phyloP scores from a whole-genome alignment of 23 tunicate genomes.

The Oikopleura dioica region DNA sequence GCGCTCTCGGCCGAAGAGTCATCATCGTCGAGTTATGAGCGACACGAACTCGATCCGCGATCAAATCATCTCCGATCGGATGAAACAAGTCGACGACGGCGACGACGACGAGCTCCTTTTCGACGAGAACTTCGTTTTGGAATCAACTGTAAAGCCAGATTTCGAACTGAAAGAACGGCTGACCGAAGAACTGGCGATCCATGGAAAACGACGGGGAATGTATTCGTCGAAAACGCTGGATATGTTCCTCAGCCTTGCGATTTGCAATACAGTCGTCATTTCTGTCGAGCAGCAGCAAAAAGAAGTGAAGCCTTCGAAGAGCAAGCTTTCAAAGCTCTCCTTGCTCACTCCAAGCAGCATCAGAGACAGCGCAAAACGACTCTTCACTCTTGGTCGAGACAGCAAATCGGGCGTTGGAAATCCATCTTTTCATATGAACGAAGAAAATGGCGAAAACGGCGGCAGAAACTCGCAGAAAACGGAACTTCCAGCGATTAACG shows the following conservation, averaged over 20 bases:
- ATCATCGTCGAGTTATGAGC: conserved; percentile 2
- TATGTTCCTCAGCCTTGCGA: conserved; percentile 66
- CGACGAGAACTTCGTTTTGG: neutral
- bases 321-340: no score
- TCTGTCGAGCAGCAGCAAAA: conserved; percentile 18
- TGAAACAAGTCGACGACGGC: neutral
- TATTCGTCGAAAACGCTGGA: conserved; percentile 19
- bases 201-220: neutral
- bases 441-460: no score
- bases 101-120: neutral
- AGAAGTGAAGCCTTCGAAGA: no score
- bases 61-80: no score
- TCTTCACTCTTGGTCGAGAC: no score
- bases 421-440: no score
- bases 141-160: neutral
- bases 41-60: neutral
- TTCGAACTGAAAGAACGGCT: neutral
- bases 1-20: neutral
- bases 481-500: no score
- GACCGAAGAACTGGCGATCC: conserved; percentile 2
- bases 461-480: no score
- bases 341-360: no score
- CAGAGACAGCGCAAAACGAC: no score
- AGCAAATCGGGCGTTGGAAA: no score
- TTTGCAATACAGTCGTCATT: conserved; percentile 83